Percentiles rank a stretch among this genome's conserved stretches.
phyloP scores from a whole-genome alignment of 1,140 invertebrate species.

The Hylaeus volcanicus region DNA sequence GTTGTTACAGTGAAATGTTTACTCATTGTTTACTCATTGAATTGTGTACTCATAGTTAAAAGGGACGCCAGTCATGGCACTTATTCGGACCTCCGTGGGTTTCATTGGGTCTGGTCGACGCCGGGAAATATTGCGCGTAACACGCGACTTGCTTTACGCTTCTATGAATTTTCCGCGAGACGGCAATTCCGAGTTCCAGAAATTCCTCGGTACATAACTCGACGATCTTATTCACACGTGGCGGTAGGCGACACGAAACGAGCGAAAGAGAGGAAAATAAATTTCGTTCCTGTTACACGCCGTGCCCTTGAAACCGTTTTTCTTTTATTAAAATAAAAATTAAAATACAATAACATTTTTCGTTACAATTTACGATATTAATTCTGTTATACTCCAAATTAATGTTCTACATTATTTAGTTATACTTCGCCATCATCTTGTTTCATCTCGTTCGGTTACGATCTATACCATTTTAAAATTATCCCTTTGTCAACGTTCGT shows the following conservation, averaged over 20 bases:
- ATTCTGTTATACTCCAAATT: no score
- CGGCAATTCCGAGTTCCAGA: slow-evolving; percentile 34
- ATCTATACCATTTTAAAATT: no score
- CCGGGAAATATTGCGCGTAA: slow-evolving; percentile 35
- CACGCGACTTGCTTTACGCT: slow-evolving; percentile 40
- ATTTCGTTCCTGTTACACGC: slow-evolving; percentile 25
- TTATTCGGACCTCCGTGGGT: not conserved
- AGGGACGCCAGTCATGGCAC: no score
- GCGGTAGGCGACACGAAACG: not conserved
- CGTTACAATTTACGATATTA: no score
- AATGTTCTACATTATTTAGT: no score
- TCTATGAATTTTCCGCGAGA: slow-evolving; percentile 36
- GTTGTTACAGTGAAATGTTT: no score
- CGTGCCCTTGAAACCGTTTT: no score
- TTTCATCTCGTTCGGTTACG: no score
- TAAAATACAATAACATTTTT: no score
- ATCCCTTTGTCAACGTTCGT: not conserved
- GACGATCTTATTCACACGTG: slow-evolving; percentile 31
- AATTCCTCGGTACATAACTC: slow-evolving; percentile 40
- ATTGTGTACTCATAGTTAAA: no score
- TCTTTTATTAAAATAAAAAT: not conserved
- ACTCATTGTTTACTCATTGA: no score
- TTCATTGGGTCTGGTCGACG: slow-evolving; percentile 22
- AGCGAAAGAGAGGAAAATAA: slow-evolving; percentile 18
- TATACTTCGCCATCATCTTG: no score